These are phyloP conservation scores for Meandrusa payeni DNA, from an alignment of 2,888 invertebrate species.

Conservation along the genomic window DNA sequence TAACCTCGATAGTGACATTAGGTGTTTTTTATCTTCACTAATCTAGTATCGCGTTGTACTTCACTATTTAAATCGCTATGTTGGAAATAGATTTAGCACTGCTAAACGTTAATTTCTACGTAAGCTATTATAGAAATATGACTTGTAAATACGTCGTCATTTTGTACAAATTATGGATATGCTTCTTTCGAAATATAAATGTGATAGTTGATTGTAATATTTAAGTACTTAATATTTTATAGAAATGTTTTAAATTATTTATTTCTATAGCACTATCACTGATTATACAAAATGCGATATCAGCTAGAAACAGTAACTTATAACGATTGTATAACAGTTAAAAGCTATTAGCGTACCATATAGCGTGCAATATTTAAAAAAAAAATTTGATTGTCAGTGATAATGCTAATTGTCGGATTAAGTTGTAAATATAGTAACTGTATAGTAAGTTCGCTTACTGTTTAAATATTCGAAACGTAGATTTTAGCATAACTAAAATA, in stretches of 20 bases:
- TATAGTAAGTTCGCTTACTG: slow-evolving; percentile 43
- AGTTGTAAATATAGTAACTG: slow-evolving; percentile 53
- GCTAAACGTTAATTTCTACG: slow-evolving; percentile 10
- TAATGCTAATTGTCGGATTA: slow-evolving; percentile 32
- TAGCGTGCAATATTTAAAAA: slow-evolving; percentile 45
- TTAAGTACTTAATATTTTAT: slow-evolving; percentile 76
- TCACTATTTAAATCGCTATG: slow-evolving; percentile 44
- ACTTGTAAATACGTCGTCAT: slow-evolving; percentile 26
- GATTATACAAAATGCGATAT: slow-evolving; percentile 11
- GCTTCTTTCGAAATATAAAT: slow-evolving; percentile 75
- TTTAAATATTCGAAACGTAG: slow-evolving; percentile 37
- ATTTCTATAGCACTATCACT: slow-evolving; percentile 52
- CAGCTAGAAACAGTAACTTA: slow-evolving; percentile 2
- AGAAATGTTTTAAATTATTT: slow-evolving; percentile 77
- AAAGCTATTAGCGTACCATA: slow-evolving; percentile 22
- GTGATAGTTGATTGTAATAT: slow-evolving; percentile 74
- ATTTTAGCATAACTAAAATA: slow-evolving; percentile 9
- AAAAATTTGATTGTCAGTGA: slow-evolving; percentile 40
- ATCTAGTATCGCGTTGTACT: slow-evolving; percentile 42
- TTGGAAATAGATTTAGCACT: slow-evolving; percentile 1
- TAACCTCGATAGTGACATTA: slow-evolving; percentile 48
- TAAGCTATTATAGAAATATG: neutral
- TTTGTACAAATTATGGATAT: slow-evolving; percentile 64
- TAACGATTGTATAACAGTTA: slow-evolving; percentile 7
- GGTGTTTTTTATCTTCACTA: slow-evolving; percentile 55